These are phyloP conservation scores for Octonoba sinensis DNA, from an alignment of 2,888 invertebrate species.

Conservation along the genomic window DNA sequence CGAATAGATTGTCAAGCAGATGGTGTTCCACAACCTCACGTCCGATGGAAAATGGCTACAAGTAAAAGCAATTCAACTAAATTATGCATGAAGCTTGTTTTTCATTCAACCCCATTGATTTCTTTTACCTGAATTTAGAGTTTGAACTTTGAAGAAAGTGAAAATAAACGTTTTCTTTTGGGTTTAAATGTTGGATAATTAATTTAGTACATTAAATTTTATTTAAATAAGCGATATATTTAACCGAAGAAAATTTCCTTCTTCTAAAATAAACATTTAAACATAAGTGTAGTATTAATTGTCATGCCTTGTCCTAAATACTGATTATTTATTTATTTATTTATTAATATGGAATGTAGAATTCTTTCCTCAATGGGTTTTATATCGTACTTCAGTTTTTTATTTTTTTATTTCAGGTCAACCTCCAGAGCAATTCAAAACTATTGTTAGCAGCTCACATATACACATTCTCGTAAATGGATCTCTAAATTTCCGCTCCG, in stretches of 20 bases:
- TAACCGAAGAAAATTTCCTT: too few relatives aligned
- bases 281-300: too few relatives aligned
- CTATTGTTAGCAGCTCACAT: conserved; percentile 70
- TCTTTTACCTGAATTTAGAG: conserved; percentile 1
- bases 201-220: too few relatives aligned
- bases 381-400: too few relatives aligned
- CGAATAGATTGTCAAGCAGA: conserved; percentile 66
- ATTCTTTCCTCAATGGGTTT: too few relatives aligned
- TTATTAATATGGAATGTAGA: too few relatives aligned
- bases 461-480: conserved; percentile 92
- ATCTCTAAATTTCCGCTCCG: conserved; percentile 88
- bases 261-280: too few relatives aligned
- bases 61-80: conserved; percentile 19
- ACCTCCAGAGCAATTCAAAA: conserved; percentile 63
- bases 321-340: too few relatives aligned
- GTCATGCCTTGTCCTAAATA: too few relatives aligned
- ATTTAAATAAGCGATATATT: too few relatives aligned
- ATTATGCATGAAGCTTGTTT: not conserved
- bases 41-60: conserved; percentile 67
- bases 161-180: not conserved
- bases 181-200: not conserved
- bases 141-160: not conserved
- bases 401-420: conserved; percentile 31
- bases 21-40: conserved; percentile 67
- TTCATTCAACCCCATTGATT: not conserved